Evolutionary conservation across 1,140 invertebrate genomes (phyloP), one percentile per base, ranked within the genome.

Genomic region (Pogonomyrmex californicus): DNA sequence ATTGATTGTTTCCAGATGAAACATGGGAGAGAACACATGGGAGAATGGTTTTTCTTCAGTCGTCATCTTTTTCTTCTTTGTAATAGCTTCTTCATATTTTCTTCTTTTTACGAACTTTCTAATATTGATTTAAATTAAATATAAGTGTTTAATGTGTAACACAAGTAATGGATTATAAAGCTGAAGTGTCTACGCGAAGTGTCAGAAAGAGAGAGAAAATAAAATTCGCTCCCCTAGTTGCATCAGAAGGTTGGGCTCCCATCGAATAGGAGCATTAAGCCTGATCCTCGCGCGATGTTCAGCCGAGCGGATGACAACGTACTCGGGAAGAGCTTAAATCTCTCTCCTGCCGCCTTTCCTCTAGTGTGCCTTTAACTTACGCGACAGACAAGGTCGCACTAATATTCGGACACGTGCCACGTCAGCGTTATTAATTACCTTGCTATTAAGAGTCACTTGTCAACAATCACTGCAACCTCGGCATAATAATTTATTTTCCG

Each of bases 211-310:
- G 62, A 87, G 75, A 36, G 79, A 85, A 63, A 79, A 54, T 73
- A 75, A 88, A 70, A 56, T 58, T 88, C 41, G 71, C 78, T 83
- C 89, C 86, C 88, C 88, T 86, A 71, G 71, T 60, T 66, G 87
- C 89, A 90, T 90, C 86, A 90, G 86, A 58, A 88, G 93, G 92
- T 92, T 36, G 88, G 91, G 89, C 91, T 92, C 91, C 92, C 94
- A 95, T 94, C 94, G 93, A 94, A 95, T 92, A 94, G 94, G 92
- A 93, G 94, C 94, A 95, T 95, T 95, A 95, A 90, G 92, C 92
- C 93, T 95, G 92, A 95, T 95, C 94, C 95, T 91, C 85, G 94
- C 92, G 92, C 93, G 94, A 95, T 95, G 95, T 94, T 95, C 95
- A 95, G 91, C 93, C 94, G 85, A 94, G 92, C 95, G 94, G 88